Percentiles rank a stretch among this genome's conserved stretches.
These are phyloP conservation scores for Oreocharis arfaki DNA, from an alignment of 2,113 vertebrate genomes.

Conservation along the genomic window DNA sequence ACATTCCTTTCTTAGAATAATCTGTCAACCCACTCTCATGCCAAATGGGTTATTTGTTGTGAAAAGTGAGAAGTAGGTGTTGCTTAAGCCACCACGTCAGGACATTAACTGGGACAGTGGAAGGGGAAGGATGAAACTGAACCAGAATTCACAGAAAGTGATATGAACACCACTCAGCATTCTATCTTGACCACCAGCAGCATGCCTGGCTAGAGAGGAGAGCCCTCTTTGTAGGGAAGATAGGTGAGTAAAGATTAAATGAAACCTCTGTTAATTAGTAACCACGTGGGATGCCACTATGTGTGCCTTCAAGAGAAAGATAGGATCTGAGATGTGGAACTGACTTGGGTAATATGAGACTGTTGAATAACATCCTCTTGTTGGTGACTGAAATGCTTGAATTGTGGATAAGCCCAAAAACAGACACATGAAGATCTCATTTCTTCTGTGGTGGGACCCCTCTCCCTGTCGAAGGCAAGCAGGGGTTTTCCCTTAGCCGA, in stretches of 20 bases:
- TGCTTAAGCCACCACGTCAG: background rate
- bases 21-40: background rate
- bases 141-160: background rate
- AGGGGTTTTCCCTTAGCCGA: background rate
- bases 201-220: background rate
- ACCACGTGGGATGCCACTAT: background rate
- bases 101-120: background rate
- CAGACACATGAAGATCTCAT: background rate
- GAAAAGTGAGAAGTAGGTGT: background rate
- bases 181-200: background rate
- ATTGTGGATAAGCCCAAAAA: background rate
- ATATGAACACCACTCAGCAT: background rate
- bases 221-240: background rate
- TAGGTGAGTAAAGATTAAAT: background rate
- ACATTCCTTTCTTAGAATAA: background rate
- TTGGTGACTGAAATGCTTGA: background rate
- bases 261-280: background rate
- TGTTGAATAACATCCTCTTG: background rate
- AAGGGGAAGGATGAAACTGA: background rate
- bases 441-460: background rate
- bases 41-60: background rate
- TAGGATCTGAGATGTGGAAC: background rate
- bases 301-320: background rate
- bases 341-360: background rate
- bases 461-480: slow-evolving; percentile 2